Conservation (phyloP, 2,797 vertebrate species). For the Toxotes lorentzi region DNA sequence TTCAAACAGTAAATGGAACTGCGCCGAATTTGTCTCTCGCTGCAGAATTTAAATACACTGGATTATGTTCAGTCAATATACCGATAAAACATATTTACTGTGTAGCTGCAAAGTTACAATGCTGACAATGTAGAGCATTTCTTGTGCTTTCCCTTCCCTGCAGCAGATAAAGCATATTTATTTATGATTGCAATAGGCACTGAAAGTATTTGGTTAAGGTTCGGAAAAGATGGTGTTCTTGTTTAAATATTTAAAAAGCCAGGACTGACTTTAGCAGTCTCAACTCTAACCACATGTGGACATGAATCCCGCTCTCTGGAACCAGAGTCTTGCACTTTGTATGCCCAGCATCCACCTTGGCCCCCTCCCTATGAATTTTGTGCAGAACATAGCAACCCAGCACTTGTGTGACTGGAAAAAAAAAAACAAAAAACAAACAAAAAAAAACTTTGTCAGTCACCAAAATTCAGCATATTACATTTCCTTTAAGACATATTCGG, state of each 20-base stretch:
- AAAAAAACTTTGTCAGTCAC: too few species aligned
- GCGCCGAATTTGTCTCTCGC: neutral
- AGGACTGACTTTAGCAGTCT: neutral
- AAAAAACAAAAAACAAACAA: too few species aligned
- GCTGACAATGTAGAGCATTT: neutral
- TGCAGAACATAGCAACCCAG: too few species aligned
- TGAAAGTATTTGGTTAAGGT: neutral
- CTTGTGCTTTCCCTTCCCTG: neutral
- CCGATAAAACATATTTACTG: neutral
- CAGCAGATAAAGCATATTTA: too few species aligned
- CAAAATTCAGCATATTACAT: too few species aligned
- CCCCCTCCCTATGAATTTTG: too few species aligned
- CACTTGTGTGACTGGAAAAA: too few species aligned
- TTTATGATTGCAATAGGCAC: neutral
- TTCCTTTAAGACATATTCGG: too few species aligned
- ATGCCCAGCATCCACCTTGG: too few species aligned
- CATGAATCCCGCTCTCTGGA: too few species aligned
- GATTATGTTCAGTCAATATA: neutral
- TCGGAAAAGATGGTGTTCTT: neutral
- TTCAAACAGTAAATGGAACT: constrained; percentile 9
- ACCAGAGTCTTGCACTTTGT: too few species aligned
- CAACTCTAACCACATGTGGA: neutral
- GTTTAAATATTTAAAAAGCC: neutral
- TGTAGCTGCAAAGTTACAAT: neutral
- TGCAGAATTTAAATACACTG: neutral